Base-by-base conservation (phyloP, 2,113 vertebrate genomes). In the Puma concolor region DNA sequence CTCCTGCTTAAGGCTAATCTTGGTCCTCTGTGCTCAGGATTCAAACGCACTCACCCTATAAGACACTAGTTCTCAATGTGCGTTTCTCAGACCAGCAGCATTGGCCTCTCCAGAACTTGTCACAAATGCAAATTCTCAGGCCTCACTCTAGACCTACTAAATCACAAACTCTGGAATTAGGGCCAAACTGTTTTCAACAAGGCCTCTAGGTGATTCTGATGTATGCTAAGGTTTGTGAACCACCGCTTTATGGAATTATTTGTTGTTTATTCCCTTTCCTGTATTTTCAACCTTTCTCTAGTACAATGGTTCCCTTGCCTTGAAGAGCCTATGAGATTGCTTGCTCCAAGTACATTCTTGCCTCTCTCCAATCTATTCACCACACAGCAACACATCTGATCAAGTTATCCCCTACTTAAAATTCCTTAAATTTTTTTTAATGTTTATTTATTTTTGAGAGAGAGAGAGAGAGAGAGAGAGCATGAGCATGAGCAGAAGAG, bases 101-200 rank as follows among this genome's bases (percentile, higher is more conserved):
- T 5, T 7, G 13, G 33, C 16, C 10, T 72, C 50, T 85, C 48
- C 19, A 80, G 38, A 82, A 90, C 44, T 21, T 93, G 63, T 23
- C 31, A 77, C 17, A 96, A 96, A 93, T 77, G 60, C 54, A 96
- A 85, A 95, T 84, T 94, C 81, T 94, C 57, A 96, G 80, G 67
- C 33, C 67, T 12, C 3, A 52, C 19, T 90, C 38, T 48, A 94
- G 77, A 89, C 52, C 66, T 85, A 83, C 77, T 69, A 31, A 69
- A 48, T 95, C 48, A 74, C 27, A 90, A 87, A 93, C 31, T 79
- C 41, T 81, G 63, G 57, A 95, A 16, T 50, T 92, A 11, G 29
- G 50, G 50, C 48, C 50, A 74, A 88, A 27, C 57, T 76, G n/a
- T 93, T 95, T 98, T 71, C 79, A 91, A 92, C 12, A 69, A 87